These are phyloP conservation scores for Euclidia mi DNA, from an alignment of 2,888 invertebrate species.

Conservation along the genomic window DNA sequence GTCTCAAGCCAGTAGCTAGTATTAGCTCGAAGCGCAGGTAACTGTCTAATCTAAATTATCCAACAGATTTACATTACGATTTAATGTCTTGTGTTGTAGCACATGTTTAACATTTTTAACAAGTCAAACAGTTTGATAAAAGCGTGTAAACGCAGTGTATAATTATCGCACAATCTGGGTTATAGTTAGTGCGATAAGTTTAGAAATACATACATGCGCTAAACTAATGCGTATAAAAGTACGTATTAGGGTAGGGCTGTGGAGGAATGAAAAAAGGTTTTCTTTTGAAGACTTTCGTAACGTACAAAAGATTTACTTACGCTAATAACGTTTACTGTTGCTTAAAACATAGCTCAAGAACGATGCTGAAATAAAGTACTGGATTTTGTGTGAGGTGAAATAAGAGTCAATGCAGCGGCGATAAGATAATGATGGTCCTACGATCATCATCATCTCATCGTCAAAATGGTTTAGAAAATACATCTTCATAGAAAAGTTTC, in stretches of 20 bases:
- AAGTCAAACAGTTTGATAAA: conserved; percentile 59
- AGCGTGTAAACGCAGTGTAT: conserved; percentile 43
- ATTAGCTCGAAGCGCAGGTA: conserved; percentile 20
- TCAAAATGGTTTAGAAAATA: too few species aligned
- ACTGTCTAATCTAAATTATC: conserved; percentile 43
- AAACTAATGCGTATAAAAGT: conserved; percentile 36
- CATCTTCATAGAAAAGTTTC: too few species aligned
- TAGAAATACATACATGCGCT: conserved; percentile 25
- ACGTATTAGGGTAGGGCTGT: conserved; percentile 43
- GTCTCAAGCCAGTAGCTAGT: background rate
- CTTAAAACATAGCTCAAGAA: too few species aligned
- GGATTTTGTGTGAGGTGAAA: too few species aligned
- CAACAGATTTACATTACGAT: conserved; percentile 45
- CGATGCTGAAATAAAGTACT: too few species aligned
- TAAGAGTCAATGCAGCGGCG: too few species aligned
- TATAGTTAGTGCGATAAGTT: conserved; percentile 39
- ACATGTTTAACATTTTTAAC: conserved; percentile 56
- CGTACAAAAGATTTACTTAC: too few species aligned
- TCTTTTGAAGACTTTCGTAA: too few species aligned
- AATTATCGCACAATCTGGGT: conserved; percentile 44
- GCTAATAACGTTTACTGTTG: too few species aligned
- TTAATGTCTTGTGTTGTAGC: conserved; percentile 35
- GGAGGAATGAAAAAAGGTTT: too few species aligned
- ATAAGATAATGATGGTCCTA: too few species aligned
- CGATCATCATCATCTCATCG: too few species aligned